These are phyloP conservation scores for Lathronympha strigana DNA, from an alignment of 2,888 invertebrate species.

Conservation along the genomic window DNA sequence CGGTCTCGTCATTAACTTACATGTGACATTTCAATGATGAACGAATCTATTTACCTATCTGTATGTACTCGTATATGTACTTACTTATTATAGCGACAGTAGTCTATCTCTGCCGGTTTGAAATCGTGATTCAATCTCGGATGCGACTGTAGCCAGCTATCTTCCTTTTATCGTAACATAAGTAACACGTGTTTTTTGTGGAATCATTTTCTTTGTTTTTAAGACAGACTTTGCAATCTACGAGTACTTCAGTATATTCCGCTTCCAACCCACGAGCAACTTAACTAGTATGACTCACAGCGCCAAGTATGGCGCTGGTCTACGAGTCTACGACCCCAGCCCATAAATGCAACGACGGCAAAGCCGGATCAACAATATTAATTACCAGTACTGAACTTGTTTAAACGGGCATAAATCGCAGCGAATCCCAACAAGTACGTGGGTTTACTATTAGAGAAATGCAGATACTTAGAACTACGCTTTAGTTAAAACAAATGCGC, in stretches of 20 bases:
- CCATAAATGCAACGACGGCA: slow-evolving; percentile 34
- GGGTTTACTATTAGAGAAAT: slow-evolving; percentile 32
- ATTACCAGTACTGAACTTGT: slow-evolving; percentile 36
- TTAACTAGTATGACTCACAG: slow-evolving; percentile 61
- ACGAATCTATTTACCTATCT: too few relatives aligned
- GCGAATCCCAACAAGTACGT: slow-evolving; percentile 18
- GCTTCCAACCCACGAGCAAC: slow-evolving; percentile 28
- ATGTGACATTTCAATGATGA: not conserved
- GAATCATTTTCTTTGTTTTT: not conserved
- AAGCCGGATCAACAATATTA: slow-evolving; percentile 39
- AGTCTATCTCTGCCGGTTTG: not conserved
- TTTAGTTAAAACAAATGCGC: slow-evolving; percentile 11
- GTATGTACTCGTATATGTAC: too few relatives aligned
- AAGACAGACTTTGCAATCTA: not conserved
- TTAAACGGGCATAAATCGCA: slow-evolving; percentile 18
- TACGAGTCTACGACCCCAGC: slow-evolving; percentile 39
- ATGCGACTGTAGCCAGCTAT: too few relatives aligned
- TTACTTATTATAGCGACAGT: too few relatives aligned
- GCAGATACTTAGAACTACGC: slow-evolving; percentile 9
- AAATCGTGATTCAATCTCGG: too few relatives aligned
- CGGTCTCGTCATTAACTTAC: slow-evolving; percentile 2
- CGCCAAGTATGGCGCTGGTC: slow-evolving; percentile 63
- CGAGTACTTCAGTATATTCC: not conserved
- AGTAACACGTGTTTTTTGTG: too few relatives aligned
- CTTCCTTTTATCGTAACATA: too few relatives aligned